Base-by-base conservation (phyloP, 2,797 vertebrate species). In the Anomalospiza imberbis region DNA sequence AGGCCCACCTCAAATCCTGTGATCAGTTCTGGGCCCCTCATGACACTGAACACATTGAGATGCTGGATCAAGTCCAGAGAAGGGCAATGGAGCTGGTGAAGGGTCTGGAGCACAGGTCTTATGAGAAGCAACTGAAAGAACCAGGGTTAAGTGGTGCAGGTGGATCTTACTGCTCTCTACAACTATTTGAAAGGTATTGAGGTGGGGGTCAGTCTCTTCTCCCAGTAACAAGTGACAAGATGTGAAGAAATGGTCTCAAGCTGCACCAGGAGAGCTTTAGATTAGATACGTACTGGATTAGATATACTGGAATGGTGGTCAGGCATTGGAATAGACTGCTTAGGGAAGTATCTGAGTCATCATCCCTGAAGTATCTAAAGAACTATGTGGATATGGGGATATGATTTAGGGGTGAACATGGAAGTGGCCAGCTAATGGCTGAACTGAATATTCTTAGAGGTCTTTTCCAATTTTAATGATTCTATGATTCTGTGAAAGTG, bases 41-140 rank as follows among this genome's bases (percentile, higher is more conserved):
- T 0, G 0, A 51, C 28, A 53, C 45, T 8, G 12, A 66, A 34
- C 15, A 44, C 15, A 32, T 0, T 22, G 38, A 51, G 5, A 32
- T 19, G 22, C 45, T 44, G 9, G 34, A 70, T 11, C 4, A 28
- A 50, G 42, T 44, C 13, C 63, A 76, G 20, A 57, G 14, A 57
- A 76, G 17, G 9, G 22, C 28, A 75, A 18, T 4, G 7, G 24
- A 63, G 29, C 28, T n/a, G 32, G 9, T 29, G 14, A 63, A 44
- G 17, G 3, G 14, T 63, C 36, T 50, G 36, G 24, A 62, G 28
- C 9, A 44, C 13, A 82, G 20, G 13, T 62, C 32, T 53, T 55
- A 17, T 12, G 19, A 50, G 36, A 36, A 62, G 16, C 8, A 48
- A 13, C 36, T 75, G 29, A 70, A 34, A 25, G 18, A 68, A 67